phyloP scores from a whole-genome alignment of 2,888 invertebrate species.

The Cylindroiulus punctatus region DNA sequence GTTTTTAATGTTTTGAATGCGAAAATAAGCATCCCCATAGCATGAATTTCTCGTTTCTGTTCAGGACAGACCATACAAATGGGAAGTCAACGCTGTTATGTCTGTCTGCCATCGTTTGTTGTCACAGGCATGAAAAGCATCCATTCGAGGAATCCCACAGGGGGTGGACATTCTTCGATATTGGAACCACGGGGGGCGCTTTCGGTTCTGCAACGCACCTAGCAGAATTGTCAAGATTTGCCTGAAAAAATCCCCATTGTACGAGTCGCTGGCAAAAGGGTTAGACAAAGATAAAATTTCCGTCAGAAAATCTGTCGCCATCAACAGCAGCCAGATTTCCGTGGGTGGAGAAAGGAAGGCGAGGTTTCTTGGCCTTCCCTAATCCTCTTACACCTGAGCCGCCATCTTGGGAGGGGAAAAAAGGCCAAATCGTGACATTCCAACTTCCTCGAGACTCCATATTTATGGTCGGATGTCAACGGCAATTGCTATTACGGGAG shows the following conservation, averaged over 20 bases:
- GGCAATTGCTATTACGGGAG: neutral
- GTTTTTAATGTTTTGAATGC: neutral
- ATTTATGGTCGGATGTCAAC: constrained; percentile 14
- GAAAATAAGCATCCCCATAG: neutral
- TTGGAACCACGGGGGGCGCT: neutral
- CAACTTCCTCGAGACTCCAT: constrained; percentile 23
- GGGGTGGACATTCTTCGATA: constrained; percentile 19
- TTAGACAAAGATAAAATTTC: neutral
- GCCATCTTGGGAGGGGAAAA: neutral
- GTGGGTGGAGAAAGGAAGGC: constrained; percentile 16
- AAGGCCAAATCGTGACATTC: constrained; percentile 24
- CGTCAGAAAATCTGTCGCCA: constrained; percentile 29
- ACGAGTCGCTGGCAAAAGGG: constrained; percentile 16
- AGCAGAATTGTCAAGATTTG: neutral
- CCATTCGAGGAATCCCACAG: neutral
- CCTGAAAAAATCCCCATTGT: neutral
- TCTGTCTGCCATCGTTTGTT: constrained; percentile 19
- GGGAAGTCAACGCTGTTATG: constrained; percentile 16
- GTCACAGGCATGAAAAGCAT: constrained; percentile 17
- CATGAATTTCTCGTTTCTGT: neutral
- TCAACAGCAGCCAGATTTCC: neutral
- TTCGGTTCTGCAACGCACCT: neutral
- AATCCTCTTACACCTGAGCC: neutral
- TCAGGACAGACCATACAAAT: constrained; percentile 9
- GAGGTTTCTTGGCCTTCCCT: constrained; percentile 18